A percentile compares a stretch with the other conserved stretches of the same genome.
phyloP scores from a whole-genome alignment of 2,113 vertebrate genomes.

The Alaudala cheleensis region DNA sequence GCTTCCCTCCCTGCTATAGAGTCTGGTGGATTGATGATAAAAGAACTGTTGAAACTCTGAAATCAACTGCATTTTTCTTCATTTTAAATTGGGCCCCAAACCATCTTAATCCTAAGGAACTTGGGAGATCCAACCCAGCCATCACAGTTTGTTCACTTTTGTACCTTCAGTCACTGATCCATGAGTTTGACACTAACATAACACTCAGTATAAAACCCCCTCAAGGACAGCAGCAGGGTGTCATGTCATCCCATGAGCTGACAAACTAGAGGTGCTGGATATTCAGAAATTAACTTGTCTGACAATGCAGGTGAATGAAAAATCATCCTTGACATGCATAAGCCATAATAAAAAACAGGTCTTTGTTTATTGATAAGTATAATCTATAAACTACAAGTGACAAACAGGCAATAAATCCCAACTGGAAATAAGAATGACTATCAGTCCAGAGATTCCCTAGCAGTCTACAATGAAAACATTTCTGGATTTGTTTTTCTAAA shows the following conservation, averaged over 20 bases:
- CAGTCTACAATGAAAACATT: background rate
- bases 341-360: background rate
- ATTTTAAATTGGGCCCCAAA: background rate
- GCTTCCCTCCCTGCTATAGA: background rate
- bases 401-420: conserved; percentile 10
- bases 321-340: background rate
- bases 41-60: background rate
- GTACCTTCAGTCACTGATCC: background rate
- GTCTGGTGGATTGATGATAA: background rate
- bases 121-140: background rate
- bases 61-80: background rate
- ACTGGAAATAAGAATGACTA: conserved; percentile 18
- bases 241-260: background rate
- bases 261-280: background rate
- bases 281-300: background rate
- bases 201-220: background rate
- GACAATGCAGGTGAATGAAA: background rate
- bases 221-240: background rate
- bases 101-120: background rate
- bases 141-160: background rate
- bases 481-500: conserved; percentile 1
- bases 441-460: background rate
- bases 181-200: background rate
- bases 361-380: conserved; percentile 35
- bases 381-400: background rate